Conservation (phyloP, 2,888 invertebrate genomes). For the Falcaria lacertinaria region DNA sequence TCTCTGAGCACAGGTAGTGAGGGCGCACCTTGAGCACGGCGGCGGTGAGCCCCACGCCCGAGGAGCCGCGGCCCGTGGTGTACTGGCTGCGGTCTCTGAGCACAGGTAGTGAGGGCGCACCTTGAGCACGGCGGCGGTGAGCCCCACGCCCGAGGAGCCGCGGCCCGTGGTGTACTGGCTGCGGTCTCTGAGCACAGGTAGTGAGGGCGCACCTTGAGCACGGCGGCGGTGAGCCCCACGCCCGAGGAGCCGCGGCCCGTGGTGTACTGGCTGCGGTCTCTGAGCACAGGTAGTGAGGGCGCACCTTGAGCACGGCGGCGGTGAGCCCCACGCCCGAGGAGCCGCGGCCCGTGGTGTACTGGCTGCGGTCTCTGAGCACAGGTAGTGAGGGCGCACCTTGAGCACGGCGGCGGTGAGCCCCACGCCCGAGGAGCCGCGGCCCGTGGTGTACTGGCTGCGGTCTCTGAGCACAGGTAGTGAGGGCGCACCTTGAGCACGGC, state of each 20-base stretch:
- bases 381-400: too few relatives aligned
- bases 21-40: conserved; percentile 94
- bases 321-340: conserved; percentile 99
- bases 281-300: too few relatives aligned
- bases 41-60: conserved; percentile 99
- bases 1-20: too few relatives aligned
- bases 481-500: conserved; percentile 94
- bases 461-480: too few relatives aligned
- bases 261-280: conserved; percentile 97
- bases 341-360: too few relatives aligned
- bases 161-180: conserved; percentile 97
- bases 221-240: conserved; percentile 99
- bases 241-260: conserved; percentile 98
- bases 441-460: too few relatives aligned
- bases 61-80: too few relatives aligned
- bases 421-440: too few relatives aligned
- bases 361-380: too few relatives aligned
- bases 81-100: too few relatives aligned
- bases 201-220: conserved; percentile 92
- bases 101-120: too few relatives aligned
- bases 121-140: conserved; percentile 98
- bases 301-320: conserved; percentile 95
- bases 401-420: conserved; percentile 98
- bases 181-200: too few relatives aligned
- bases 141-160: conserved; percentile 98